Percentiles rank a stretch among this genome's conserved stretches.
Conservation (phyloP, 2,888 invertebrate genomes). For the Drosophila mayaguana region DNA sequence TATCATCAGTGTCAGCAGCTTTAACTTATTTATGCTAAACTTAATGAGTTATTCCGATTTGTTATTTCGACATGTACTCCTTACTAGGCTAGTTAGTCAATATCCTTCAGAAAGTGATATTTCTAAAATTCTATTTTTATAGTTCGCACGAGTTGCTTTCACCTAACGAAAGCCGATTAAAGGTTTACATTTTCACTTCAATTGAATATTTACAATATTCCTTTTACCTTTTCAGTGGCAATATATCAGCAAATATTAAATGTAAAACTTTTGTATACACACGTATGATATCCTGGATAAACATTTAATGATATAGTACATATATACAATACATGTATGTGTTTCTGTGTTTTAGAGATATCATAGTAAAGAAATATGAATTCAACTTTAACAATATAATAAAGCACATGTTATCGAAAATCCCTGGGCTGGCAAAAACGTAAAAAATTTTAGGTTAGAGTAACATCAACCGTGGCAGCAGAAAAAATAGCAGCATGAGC, state of each 20-base stretch:
- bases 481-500: neutral
- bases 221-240: slow-evolving; percentile 17
- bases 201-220: slow-evolving; percentile 29
- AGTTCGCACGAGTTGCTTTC: slow-evolving; percentile 2
- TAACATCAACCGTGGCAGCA: slow-evolving; percentile 10
- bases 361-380: neutral
- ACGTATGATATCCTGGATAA: neutral
- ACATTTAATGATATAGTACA: neutral
- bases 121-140: neutral
- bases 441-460: slow-evolving; percentile 22
- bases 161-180: slow-evolving; percentile 46
- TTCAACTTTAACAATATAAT: neutral
- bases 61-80: neutral
- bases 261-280: neutral
- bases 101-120: neutral
- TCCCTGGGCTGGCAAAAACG: slow-evolving; percentile 45
- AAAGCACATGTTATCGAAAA: slow-evolving; percentile 18
- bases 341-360: neutral
- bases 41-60: neutral
- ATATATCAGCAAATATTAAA: neutral
- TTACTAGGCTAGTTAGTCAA: neutral
- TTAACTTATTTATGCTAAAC: neutral
- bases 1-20: neutral
- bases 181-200: slow-evolving; percentile 18
- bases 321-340: neutral